These are phyloP conservation scores for Melitaea athalia DNA, from an alignment of 2,888 invertebrate species.

Conservation along the genomic window DNA sequence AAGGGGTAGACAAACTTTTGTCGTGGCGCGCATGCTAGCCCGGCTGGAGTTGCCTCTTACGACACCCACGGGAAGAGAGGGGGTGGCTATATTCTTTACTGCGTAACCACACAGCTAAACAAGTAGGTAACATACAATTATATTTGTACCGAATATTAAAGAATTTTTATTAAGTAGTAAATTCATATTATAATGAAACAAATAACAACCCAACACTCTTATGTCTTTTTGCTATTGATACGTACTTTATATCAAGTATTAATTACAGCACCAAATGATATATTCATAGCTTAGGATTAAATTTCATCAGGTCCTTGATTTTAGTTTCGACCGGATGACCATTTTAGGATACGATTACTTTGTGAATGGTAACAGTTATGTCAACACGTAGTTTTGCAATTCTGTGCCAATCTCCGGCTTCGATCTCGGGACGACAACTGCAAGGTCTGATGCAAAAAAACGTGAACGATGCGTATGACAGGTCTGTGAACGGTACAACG, in stretches of 20 bases:
- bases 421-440: conserved; percentile 54
- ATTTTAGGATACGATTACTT: conserved; percentile 30
- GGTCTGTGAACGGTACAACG: conserved; percentile 43
- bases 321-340: conserved; percentile 29
- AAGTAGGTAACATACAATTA: too few relatives aligned
- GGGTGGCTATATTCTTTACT: too few relatives aligned
- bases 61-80: too few relatives aligned
- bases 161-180: too few relatives aligned
- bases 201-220: neutral
- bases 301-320: conserved; percentile 21
- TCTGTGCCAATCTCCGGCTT: conserved; percentile 63
- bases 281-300: conserved; percentile 18
- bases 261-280: neutral
- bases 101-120: too few relatives aligned
- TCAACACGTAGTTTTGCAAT: conserved; percentile 56
- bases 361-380: conserved; percentile 36
- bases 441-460: conserved; percentile 56
- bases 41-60: too few relatives aligned
- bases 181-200: neutral
- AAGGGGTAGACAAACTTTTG: too few relatives aligned
- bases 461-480: conserved; percentile 42
- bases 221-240: neutral
- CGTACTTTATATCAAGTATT: neutral
- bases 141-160: too few relatives aligned
- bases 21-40: too few relatives aligned